Base-by-base conservation (phyloP, 2,113 vertebrate species). In the Rhadina sibilatrix region DNA sequence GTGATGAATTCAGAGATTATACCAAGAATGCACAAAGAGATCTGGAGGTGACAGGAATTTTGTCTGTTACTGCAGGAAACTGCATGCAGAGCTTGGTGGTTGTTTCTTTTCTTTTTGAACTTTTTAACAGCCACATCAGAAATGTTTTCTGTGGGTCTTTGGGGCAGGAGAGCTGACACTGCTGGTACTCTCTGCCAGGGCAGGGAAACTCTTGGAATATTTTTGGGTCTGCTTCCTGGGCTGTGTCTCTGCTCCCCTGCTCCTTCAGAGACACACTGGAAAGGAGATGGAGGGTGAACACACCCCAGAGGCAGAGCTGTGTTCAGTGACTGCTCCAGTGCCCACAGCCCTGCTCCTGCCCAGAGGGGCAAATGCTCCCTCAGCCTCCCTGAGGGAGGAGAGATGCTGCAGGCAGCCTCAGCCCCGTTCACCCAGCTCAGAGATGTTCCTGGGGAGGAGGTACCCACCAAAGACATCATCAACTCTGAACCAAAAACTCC, bases 11-110 rank as follows among this genome's bases (percentile, higher is more conserved):
- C 42, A 57, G 0, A 13, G 83, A 74, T 77, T 63, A 53, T 47
- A 91, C 42, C 40, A 83, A 89, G 93, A 90, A 87, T 57, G 72
- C 72, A 77, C 54, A 87, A 87, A 89, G 60, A 93, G 42, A 40
- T 74, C 38, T 78, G 50, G 54, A 93, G 54, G 87, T 66, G 64
- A 93, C 22, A 66, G 64, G 81, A 84, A 54, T 91, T 91, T 40
- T 80, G 46, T 31, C 59, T 80, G 57, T 60, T 80, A 37, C 5
- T 87, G 38, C 30, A 75, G 69, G 22, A 95, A 82, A 33, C n/a
- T 60, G n/a, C 17, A 80, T 23, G 23, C 63, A 65, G 61, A 68
- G 9, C 10, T 63, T 42, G 20, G 21, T 22, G 3, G 5, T 53
- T 33, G 2, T 2, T 9, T 37, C 50, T n/a, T 70, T 57, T 6